Conservation (phyloP, 2,113 vertebrate genomes). For the Neofelis nebulosa region DNA sequence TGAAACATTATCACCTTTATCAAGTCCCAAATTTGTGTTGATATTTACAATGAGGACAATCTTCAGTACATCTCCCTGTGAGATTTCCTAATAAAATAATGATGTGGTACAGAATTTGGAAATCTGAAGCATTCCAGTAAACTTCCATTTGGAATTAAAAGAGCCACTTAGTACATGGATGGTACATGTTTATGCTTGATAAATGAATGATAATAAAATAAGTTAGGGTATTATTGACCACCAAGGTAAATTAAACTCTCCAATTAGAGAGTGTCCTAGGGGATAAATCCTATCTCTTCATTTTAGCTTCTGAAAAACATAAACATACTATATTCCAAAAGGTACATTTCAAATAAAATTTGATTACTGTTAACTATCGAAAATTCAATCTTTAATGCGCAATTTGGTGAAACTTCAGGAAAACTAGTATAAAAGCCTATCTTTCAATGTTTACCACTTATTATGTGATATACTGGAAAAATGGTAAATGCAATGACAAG, state of each 20-base stretch:
- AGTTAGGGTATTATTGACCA: not conserved
- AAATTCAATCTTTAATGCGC: not conserved
- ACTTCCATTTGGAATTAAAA: constrained; percentile 9
- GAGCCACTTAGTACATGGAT: not conserved
- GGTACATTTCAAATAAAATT: not conserved
- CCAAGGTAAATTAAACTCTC: not conserved
- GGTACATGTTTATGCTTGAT: not conserved
- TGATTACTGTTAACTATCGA: not conserved
- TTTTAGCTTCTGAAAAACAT: not conserved
- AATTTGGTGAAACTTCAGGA: constrained; percentile 35
- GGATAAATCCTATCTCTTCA: not conserved
- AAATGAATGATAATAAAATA: not conserved
- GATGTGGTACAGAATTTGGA: not conserved
- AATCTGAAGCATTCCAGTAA: not conserved
- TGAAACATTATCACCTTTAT: not conserved
- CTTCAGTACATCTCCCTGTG: not conserved
- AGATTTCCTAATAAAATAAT: not conserved
- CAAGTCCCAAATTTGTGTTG: not conserved
- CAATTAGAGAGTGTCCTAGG: not conserved
- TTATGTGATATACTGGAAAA: not conserved
- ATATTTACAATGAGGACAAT: not conserved
- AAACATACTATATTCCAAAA: not conserved
- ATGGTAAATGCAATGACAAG: not conserved
- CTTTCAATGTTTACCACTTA: not conserved
- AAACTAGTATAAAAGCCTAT: not conserved